phyloP scores from a whole-genome alignment of 2,113 vertebrate genomes.

The Peromyscus polionotus region DNA sequence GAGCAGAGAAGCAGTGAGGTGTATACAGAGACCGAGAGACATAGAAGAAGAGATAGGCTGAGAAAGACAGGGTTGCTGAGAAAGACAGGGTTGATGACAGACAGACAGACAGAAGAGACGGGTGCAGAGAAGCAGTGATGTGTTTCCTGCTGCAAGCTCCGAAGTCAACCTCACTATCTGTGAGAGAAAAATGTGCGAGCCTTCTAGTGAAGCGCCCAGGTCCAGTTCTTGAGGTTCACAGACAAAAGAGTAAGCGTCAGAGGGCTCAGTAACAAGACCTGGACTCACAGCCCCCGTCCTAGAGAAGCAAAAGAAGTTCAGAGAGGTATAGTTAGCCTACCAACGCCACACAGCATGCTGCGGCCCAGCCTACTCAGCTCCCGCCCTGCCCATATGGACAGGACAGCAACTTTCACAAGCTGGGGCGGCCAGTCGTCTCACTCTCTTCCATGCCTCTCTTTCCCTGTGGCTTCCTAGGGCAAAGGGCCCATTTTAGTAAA shows the following conservation, averaged over 20 bases:
- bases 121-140: not conserved
- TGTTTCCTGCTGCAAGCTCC: not conserved
- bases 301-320: not conserved
- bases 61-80: not conserved
- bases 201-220: too few species aligned
- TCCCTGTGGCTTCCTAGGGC: not conserved
- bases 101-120: not conserved
- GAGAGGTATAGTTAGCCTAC: too few species aligned
- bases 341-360: not conserved
- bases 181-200: not conserved
- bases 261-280: fast-evolving
- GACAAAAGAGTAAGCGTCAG: not conserved
- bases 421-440: too few species aligned
- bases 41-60: not conserved
- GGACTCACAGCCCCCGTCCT: not conserved
- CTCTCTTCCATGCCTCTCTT: not conserved
- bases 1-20: not conserved
- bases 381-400: not conserved
- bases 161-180: too few species aligned
- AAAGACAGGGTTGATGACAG: not conserved
- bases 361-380: too few species aligned
- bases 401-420: too few species aligned
- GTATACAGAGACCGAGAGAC: not conserved
- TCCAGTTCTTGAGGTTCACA: not conserved
- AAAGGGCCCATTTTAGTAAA: not conserved